Evolutionary conservation across 2,888 invertebrate species (phyloP), one percentile per base, ranked within the genome.

Genomic region (Lypha dubia): DNA sequence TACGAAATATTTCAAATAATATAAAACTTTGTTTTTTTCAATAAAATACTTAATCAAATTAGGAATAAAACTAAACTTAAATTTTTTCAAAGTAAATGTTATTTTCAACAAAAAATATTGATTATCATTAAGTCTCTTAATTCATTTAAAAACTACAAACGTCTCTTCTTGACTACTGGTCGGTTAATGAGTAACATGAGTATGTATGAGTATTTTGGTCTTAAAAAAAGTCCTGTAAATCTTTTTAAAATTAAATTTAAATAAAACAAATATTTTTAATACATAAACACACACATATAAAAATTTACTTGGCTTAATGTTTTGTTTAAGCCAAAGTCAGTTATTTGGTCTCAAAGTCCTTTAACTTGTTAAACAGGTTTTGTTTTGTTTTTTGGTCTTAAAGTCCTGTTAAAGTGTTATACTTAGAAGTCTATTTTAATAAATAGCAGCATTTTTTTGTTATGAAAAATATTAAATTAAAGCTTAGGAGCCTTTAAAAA

Each of bases 361-460:
- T 35, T 15, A 53, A 51, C 7, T 63, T 24, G 8, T 32, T 15
- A 22, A 65, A 63, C 53, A 44, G 44, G 22, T 38, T 20, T 49
- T 20, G 32, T 17, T 15, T 15, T 20, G 3, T n/a, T 62, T 38
- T 58, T 67, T 76, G 58, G 76, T 77, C 38, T 68, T 13, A 60
- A 49, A 60, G 60, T 68, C 68, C 38, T 68, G 76, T 77, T 41
- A 49, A 28, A 51, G 15, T 35, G 15, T 51, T 17, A 8, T 24
- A 51, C 3, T 7, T 46, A n/a, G 17, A 51, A 24, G 13, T 63
- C 67, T 11, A n/a, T 71, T 32, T 15, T 24, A 79, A 58, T 74
- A 83, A 83, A 79, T 83, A 83, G 79, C 83, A 83, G 79, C 83
- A 79, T 74, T 68, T 46, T 38, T 35, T 11, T 13, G 17, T n/a